Percentiles rank a stretch among this genome's conserved stretches.
These are phyloP conservation scores for Halyomorpha halys DNA, from an alignment of 1,140 invertebrate genomes.

Conservation along the genomic window DNA sequence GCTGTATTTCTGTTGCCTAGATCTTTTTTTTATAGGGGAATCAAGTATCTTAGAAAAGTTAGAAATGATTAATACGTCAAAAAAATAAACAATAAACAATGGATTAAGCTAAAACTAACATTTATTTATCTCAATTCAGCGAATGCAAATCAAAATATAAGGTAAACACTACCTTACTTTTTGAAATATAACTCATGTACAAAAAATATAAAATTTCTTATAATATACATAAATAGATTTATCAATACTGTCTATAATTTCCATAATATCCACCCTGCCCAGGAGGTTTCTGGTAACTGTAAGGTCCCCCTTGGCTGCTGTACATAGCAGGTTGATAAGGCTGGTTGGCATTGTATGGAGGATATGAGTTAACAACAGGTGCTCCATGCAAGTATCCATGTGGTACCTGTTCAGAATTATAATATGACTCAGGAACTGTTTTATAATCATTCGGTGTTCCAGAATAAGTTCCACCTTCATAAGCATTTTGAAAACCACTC, in stretches of 20 bases:
- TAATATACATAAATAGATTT: not conserved
- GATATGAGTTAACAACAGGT: not conserved
- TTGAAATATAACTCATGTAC: too few relatives aligned
- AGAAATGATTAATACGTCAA: too few relatives aligned
- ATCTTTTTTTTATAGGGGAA: too few relatives aligned
- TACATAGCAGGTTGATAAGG: not conserved
- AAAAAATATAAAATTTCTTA: too few relatives aligned
- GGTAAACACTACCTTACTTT: too few relatives aligned
- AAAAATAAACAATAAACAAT: too few relatives aligned
- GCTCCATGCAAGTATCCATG: not conserved
- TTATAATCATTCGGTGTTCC: not conserved
- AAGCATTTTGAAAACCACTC: not conserved
- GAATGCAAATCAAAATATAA: too few relatives aligned
- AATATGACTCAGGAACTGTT: not conserved
- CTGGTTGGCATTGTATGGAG: not conserved
- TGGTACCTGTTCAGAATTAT: too few relatives aligned
- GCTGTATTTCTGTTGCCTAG: too few relatives aligned
- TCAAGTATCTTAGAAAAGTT: too few relatives aligned
- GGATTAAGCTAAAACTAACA: too few relatives aligned
- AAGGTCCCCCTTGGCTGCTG: not conserved
- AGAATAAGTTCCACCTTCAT: not conserved
- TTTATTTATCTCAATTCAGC: too few relatives aligned
- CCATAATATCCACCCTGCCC: not conserved
- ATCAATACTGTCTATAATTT: conserved; percentile 9
- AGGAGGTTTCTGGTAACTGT: conserved; percentile 9